Conservation (phyloP, 1,140 invertebrate genomes). For the Dolichoris vasculosae region DNA sequence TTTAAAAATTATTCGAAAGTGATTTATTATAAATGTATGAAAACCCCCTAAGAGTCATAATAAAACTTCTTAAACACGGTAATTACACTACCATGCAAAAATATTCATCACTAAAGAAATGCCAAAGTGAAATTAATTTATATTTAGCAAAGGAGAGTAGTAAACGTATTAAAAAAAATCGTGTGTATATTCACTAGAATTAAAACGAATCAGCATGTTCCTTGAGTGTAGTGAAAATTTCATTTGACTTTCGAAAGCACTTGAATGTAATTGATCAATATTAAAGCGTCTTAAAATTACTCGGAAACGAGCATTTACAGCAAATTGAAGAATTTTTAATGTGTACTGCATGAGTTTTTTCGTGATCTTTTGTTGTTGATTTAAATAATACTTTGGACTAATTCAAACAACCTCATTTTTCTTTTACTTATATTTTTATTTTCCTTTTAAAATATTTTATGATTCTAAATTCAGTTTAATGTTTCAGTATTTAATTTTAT, state of each 20-base stretch:
- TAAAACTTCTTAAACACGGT: too few species aligned
- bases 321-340: not conserved
- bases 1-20: too few species aligned
- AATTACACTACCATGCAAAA: too few species aligned
- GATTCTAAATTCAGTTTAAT: too few species aligned
- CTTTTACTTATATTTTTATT: too few species aligned
- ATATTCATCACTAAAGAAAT: not conserved
- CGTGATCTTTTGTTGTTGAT: not conserved
- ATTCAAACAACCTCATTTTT: too few species aligned
- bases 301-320: not conserved
- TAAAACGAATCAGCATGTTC: slow-evolving; percentile 17
- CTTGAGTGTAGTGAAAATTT: slow-evolving; percentile 39
- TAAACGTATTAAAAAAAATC: not conserved
- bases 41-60: too few species aligned
- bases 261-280: slow-evolving; percentile 42
- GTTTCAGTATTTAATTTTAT: too few species aligned
- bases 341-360: not conserved
- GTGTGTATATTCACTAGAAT: slow-evolving; percentile 40
- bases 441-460: too few species aligned
- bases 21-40: too few species aligned
- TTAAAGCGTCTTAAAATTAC: slow-evolving; percentile 4
- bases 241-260: slow-evolving; percentile 27
- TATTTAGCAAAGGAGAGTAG: not conserved
- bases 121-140: slow-evolving; percentile 1
- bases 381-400: not conserved